Conservation (phyloP, 2,888 invertebrate genomes). For the Drosophila atripex region DNA sequence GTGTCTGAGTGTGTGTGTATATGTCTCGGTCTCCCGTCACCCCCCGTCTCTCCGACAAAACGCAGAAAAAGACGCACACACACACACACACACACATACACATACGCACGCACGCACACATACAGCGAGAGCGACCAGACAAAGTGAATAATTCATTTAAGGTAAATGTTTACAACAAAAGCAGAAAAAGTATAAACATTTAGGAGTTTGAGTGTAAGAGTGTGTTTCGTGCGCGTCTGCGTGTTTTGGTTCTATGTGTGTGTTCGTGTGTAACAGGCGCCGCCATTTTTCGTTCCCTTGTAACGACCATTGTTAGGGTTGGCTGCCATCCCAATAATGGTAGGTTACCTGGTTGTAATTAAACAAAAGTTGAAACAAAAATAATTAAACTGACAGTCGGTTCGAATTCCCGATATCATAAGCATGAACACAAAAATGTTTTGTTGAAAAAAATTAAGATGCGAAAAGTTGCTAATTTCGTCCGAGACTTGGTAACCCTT, state of each 20-base stretch:
- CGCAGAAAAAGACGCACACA: conserved; percentile 36
- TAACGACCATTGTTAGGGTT: conserved; percentile 71
- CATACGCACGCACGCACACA: conserved; percentile 12
- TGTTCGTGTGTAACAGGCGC: conserved; percentile 66
- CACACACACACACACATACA: conserved; percentile 19
- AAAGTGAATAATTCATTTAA: conserved; percentile 72
- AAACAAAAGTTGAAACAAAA: background rate
- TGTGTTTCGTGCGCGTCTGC: conserved; percentile 8
- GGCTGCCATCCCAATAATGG: conserved; percentile 43
- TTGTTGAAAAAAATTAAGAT: background rate
- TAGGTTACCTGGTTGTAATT: background rate
- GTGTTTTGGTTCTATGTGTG: conserved; percentile 13
- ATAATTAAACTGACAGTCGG: too few relatives aligned
- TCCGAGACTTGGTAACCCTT: conserved; percentile 22
- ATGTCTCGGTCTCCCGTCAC: conserved; percentile 27
- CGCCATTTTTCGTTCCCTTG: conserved; percentile 75
- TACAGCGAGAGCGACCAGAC: conserved; percentile 42
- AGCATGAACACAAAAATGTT: background rate
- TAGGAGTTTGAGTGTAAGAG: conserved; percentile 20
- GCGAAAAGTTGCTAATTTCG: background rate
- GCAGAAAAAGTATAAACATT: conserved; percentile 36
- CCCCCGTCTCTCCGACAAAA: conserved; percentile 17
- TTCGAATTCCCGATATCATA: too few relatives aligned
- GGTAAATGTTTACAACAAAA: conserved; percentile 58
- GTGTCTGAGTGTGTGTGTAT: conserved; percentile 22